Evolutionary conservation across 2,113 vertebrate species (phyloP), one percentile per base, ranked within the genome.

Genomic region (Rattus norvegicus): DNA sequence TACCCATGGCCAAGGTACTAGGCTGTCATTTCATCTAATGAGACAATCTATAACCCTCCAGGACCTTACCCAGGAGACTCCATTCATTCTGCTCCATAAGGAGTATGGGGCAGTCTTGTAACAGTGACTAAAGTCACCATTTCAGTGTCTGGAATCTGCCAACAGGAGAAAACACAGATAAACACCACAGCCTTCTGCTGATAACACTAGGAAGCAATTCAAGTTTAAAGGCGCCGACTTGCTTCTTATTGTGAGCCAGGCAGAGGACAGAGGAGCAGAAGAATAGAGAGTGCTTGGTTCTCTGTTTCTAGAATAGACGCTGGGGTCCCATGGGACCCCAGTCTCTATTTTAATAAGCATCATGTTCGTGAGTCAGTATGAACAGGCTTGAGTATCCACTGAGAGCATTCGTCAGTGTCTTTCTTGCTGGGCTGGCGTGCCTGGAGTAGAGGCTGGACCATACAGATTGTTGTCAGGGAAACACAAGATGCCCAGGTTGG

Each of bases 11-110:
- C 76, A 43, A 90, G 94, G 98, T 90, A 80, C 94, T 96, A 89
- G 63, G 73, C 97, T 98, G 97, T 98, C 96, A 95, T 98, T 98
- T 97, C 70, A 94, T 90, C 87, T 98, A 98, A 98, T 96, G 95
- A 98, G 98, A 97, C 80, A 69, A 96, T 97, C 98, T 97, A 83
- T 90, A 90, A 43, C 97, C 97, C 92, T 95, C 96, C 75, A 75
- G 92, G 97, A 98, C 95, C 97, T 98, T 98, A 96, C 91, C 90
- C 94, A 90, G 86, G 4, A 98, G 96, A 80, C 85, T 96, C 86
- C 54, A 96, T 98, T 98, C 98, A 98, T 98, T 96, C 97, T 97
- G 89, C 65, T 97, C 85, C 97, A 97, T 97, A 88, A 92, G 92
- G 96, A 95, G 92, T 73, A 43, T 91, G 87, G 87, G 96, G 93